Conservation (phyloP, 2,888 invertebrate genomes). For the Cerastis leucographa region DNA sequence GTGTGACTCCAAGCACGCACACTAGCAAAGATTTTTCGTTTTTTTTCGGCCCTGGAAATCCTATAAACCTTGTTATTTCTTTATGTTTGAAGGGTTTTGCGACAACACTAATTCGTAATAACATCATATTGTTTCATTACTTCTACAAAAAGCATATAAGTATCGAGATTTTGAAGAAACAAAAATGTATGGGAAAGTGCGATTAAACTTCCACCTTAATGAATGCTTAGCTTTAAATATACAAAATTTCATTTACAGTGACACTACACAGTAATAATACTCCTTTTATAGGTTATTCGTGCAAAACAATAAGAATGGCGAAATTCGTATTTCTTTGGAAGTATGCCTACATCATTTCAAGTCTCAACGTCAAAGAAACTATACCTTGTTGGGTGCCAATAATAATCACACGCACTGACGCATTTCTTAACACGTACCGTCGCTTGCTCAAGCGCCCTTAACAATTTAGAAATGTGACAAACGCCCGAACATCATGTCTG, state of each 20-base stretch:
- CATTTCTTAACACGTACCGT: background rate
- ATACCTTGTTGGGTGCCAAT: conserved; percentile 51
- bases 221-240: background rate
- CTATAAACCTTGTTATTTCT: too few species aligned
- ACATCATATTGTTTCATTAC: too few species aligned
- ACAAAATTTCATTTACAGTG: background rate
- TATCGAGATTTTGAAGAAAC: too few species aligned
- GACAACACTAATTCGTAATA: too few species aligned
- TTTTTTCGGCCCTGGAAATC: too few species aligned
- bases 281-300: background rate
- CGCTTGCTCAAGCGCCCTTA: background rate
- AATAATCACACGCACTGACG: conserved; percentile 3
- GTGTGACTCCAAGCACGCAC: too few species aligned
- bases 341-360: background rate
- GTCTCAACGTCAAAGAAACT: background rate
- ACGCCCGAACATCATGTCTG: background rate
- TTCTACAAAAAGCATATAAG: too few species aligned
- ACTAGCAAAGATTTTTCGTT: too few species aligned
- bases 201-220: too few species aligned
- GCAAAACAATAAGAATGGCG: background rate
- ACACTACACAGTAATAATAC: background rate
- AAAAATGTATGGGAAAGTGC: too few species aligned
- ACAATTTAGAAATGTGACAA: conserved; percentile 17
- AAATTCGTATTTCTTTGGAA: background rate
- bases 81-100: too few species aligned